Conservation (phyloP, 2,113 vertebrate genomes). For the Rynchops niger region DNA sequence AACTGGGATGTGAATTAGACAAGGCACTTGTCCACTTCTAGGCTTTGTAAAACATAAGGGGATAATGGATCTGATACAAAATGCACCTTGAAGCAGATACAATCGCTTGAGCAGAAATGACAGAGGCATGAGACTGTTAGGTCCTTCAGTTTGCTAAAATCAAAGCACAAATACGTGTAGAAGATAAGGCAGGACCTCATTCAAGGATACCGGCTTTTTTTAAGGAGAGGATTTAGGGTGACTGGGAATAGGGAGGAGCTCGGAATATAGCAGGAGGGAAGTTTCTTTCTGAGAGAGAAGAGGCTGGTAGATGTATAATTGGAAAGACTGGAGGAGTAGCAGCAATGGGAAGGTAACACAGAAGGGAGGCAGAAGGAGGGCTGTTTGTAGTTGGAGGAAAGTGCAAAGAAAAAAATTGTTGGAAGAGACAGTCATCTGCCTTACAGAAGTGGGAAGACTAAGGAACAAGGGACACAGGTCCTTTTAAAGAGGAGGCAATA, state of each 20-base stretch:
- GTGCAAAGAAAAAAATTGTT: not conserved
- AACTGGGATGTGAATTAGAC: not conserved
- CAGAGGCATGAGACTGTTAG: no score
- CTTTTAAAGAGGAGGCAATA: not conserved
- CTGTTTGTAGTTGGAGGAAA: not conserved
- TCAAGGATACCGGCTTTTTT: not conserved
- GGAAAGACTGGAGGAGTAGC: not conserved
- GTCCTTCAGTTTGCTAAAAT: not conserved
- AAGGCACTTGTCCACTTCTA: not conserved
- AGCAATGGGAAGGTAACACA: not conserved
- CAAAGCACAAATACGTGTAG: not conserved
- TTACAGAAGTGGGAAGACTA: not conserved
- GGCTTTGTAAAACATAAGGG: not conserved
- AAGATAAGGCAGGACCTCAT: not conserved
- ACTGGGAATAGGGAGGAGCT: not conserved
- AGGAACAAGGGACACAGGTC: not conserved
- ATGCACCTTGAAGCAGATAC: not conserved
- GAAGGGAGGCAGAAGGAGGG: not conserved
- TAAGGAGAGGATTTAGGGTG: not conserved
- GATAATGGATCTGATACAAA: not conserved
- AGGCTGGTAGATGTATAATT: not conserved
- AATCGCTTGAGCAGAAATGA: no score
- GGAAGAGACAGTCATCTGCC: not conserved
- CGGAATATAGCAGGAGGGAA: not conserved
- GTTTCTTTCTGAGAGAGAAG: not conserved